phyloP scores from a whole-genome alignment of 2,113 vertebrate genomes.

The Leucosticte australis region DNA sequence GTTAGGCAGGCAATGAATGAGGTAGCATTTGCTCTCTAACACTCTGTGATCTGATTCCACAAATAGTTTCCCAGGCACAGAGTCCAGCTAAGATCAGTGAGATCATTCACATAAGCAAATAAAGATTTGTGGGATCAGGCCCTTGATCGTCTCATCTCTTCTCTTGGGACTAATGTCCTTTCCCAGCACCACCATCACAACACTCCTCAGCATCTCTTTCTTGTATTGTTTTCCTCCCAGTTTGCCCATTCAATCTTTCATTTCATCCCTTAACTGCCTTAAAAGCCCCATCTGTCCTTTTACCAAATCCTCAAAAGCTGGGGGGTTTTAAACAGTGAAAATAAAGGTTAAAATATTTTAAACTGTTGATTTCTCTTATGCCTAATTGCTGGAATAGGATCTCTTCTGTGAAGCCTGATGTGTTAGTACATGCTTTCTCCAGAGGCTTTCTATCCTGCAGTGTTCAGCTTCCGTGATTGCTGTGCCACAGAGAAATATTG shows the following conservation, averaged over 20 bases:
- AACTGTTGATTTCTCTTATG: background rate
- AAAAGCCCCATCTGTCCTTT: background rate
- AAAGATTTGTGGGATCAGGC: constrained; percentile 27
- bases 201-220: background rate
- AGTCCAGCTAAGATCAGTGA: constrained; percentile 19
- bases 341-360: background rate
- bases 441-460: background rate
- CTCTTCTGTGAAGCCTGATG: background rate
- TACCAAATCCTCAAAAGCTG: background rate
- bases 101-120: constrained; percentile 48
- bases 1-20: background rate
- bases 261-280: background rate
- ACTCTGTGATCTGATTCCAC: constrained; percentile 7
- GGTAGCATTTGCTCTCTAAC: background rate
- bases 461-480: background rate
- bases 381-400: background rate
- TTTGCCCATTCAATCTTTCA: background rate
- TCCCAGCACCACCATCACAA: constrained; percentile 11
- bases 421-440: background rate
- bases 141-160: background rate
- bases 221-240: background rate
- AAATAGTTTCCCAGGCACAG: constrained; percentile 13
- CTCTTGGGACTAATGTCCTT: background rate
- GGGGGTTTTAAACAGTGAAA: background rate
- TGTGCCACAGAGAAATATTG: background rate